Percentiles rank a stretch among this genome's conserved stretches.
Conservation (phyloP, 2,888 invertebrate species). For the Agrenia bidenticulata region DNA sequence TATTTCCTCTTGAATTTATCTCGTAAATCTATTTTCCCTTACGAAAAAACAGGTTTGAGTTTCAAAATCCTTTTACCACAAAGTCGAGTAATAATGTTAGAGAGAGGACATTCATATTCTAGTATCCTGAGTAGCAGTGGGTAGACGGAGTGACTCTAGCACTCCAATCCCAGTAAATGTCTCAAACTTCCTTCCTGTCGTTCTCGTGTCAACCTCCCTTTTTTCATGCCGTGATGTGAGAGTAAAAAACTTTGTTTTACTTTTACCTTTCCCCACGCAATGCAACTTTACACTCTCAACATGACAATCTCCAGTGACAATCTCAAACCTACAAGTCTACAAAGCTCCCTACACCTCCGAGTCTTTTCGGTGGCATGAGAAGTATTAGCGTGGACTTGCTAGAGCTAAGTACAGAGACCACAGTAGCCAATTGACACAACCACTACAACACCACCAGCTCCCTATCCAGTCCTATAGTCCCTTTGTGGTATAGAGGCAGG, state of each 20-base stretch:
- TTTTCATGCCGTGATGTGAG: slow-evolving; percentile 10
- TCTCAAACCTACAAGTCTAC: slow-evolving; percentile 1
- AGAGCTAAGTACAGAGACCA: neutral
- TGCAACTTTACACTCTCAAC: slow-evolving; percentile 17
- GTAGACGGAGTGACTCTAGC: neutral
- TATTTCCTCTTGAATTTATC: no score
- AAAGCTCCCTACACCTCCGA: no score
- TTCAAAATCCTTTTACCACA: no score
- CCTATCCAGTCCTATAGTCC: no score
- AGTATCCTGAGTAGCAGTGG: no score
- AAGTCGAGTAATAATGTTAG: no score
- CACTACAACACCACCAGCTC: neutral
- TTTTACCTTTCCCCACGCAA: slow-evolving; percentile 23
- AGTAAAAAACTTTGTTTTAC: slow-evolving; percentile 16
- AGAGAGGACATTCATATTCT: no score
- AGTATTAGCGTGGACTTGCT: no score
- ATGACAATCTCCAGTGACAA: slow-evolving; percentile 2
- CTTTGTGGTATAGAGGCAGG: no score
- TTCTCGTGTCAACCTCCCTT: slow-evolving; percentile 15
- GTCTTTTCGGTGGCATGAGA: no score
- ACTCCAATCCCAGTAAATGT: slow-evolving; percentile 12
- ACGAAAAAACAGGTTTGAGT: no score
- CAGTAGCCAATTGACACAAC: neutral
- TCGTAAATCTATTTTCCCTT: no score
- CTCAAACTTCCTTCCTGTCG: slow-evolving; percentile 29